Evolutionary conservation across 2,797 vertebrate species (phyloP).

Genomic region (Aulostomus chinensis): DNA sequence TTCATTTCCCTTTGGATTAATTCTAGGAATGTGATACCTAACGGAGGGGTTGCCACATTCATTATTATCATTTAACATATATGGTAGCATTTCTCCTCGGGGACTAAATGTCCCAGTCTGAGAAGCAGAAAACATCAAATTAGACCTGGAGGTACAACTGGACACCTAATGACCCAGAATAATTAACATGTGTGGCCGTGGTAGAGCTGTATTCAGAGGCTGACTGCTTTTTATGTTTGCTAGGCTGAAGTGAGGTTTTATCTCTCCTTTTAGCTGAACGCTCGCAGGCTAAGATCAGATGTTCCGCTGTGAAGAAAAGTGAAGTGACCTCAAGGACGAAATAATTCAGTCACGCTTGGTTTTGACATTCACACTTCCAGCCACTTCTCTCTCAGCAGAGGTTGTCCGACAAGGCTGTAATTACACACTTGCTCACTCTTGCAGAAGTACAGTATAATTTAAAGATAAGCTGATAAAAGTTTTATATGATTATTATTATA

Average conservation of each 20-base stretch:
- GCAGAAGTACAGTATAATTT: too few species aligned
- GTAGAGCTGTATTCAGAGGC: too few species aligned
- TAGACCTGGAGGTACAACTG: slow-evolving; percentile 7
- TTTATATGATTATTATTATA: too few species aligned
- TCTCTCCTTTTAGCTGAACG: too few species aligned
- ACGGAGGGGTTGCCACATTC: slow-evolving; percentile 50
- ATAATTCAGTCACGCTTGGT: slow-evolving; percentile 29
- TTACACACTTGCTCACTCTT: too few species aligned
- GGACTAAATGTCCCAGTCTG: slow-evolving; percentile 27
- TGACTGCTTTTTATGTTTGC: too few species aligned
- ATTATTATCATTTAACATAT: slow-evolving; percentile 57
- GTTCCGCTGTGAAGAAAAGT: too few species aligned
- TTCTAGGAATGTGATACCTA: slow-evolving; percentile 58
- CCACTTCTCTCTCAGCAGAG: too few species aligned
- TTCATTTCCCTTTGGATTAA: slow-evolving; percentile 61
- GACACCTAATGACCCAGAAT: slow-evolving; percentile 15
- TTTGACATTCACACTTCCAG: not conserved
- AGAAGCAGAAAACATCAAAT: slow-evolving; percentile 29
- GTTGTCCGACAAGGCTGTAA: too few species aligned
- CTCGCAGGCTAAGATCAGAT: too few species aligned
- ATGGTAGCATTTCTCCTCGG: slow-evolving; percentile 5
- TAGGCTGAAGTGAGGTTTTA: too few species aligned
- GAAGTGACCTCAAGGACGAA: slow-evolving; percentile 50
- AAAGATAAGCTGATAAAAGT: too few species aligned
- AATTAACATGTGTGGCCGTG: slow-evolving; percentile 21